These are phyloP conservation scores for Acronicta psi DNA, from an alignment of 2,888 invertebrate species.

Conservation along the genomic window DNA sequence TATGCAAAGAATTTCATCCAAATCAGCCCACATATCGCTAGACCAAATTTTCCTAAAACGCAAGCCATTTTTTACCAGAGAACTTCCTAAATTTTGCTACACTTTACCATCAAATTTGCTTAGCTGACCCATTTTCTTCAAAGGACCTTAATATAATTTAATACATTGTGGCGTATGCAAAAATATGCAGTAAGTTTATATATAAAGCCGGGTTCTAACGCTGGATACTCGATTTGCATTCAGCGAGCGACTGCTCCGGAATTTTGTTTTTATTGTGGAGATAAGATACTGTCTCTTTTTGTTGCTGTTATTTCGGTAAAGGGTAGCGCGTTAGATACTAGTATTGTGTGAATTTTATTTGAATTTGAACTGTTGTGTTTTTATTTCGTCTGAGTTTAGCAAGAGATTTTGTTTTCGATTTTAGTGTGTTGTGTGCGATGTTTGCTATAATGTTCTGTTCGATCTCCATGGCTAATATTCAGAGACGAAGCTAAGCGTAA, in stretches of 20 bases:
- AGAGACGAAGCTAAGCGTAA: too few relatives aligned
- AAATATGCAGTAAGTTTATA: conserved; percentile 61
- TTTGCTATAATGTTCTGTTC: neutral
- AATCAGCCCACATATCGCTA: too few relatives aligned
- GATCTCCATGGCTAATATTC: too few relatives aligned
- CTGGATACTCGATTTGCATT: conserved; percentile 65
- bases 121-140: conserved; percentile 50
- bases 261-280: conserved; percentile 68
- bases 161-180: conserved; percentile 53
- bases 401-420: too few relatives aligned
- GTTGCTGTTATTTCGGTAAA: conserved; percentile 22
- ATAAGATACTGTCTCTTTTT: conserved; percentile 64
- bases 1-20: too few relatives aligned
- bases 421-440: neutral
- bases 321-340: conserved; percentile 18
- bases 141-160: conserved; percentile 49
- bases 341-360: neutral
- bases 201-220: conserved; percentile 52
- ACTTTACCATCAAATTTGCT: conserved; percentile 49
- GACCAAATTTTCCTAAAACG: conserved; percentile 1
- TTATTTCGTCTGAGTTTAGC: neutral
- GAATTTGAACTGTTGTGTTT: neutral
- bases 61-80: too few relatives aligned
- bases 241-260: conserved; percentile 56
- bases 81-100: conserved; percentile 11